Conservation (phyloP, 2,888 invertebrate genomes). For the Philonicus albiceps region DNA sequence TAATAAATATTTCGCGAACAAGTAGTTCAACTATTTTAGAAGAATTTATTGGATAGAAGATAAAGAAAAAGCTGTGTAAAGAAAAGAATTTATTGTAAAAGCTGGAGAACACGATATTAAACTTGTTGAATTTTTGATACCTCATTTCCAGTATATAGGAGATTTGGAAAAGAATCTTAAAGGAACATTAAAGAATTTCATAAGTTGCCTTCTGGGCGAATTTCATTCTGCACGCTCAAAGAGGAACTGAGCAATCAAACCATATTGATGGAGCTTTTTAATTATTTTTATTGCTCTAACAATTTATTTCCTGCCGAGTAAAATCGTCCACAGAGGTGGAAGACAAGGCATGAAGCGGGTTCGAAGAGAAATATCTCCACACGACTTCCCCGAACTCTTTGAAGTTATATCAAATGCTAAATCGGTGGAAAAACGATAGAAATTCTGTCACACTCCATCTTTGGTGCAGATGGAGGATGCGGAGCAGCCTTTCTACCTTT, state of each 20-base stretch:
- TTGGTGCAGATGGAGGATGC: background rate
- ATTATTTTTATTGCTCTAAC: constrained; percentile 26
- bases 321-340: background rate
- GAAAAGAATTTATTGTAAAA: background rate
- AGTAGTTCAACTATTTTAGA: background rate
- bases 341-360: background rate
- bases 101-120: background rate
- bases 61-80: background rate
- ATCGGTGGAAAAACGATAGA: constrained; percentile 30
- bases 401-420: constrained; percentile 34
- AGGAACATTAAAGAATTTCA: background rate
- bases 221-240: background rate
- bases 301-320: background rate
- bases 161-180: background rate
- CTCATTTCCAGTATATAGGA: background rate
- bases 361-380: constrained; percentile 6
- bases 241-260: constrained; percentile 1
- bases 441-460: constrained; percentile 5
- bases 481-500: background rate
- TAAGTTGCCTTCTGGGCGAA: background rate
- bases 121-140: background rate
- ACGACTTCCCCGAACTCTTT: constrained; percentile 17
- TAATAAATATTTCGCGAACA: background rate
- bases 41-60: background rate
- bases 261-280: background rate